These are phyloP conservation scores for Fistularia commersonii DNA, from an alignment of 2,797 vertebrate genomes.

Conservation along the genomic window DNA sequence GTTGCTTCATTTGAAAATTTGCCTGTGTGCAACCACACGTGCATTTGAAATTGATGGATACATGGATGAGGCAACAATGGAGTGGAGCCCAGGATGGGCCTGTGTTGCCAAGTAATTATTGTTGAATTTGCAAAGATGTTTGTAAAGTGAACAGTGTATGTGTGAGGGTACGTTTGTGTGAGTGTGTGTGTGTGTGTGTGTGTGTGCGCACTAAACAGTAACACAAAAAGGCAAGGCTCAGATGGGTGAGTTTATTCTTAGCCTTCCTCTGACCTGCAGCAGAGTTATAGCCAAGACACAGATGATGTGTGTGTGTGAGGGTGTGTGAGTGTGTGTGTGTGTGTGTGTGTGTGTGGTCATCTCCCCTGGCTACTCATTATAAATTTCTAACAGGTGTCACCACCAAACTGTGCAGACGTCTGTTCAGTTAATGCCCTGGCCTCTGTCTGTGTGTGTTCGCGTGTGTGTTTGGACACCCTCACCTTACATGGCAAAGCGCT, in stretches of 20 bases:
- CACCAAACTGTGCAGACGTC: slow-evolving; percentile 42
- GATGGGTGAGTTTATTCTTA: slow-evolving; percentile 53
- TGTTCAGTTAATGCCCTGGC: slow-evolving; percentile 32
- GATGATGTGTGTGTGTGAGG: slow-evolving; percentile 15
- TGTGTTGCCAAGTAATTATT: too few species aligned
- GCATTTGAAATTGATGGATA: too few species aligned
- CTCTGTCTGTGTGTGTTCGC: slow-evolving; percentile 3
- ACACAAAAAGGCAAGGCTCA: slow-evolving; percentile 22
- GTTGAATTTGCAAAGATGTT: neutral
- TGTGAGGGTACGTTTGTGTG: slow-evolving; percentile 3
- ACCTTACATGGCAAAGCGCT: slow-evolving; percentile 2
- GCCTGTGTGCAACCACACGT: too few species aligned
- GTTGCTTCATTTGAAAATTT: too few species aligned
- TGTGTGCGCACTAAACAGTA: neutral
- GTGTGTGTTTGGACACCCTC: neutral
- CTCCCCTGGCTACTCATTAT: slow-evolving; percentile 45
- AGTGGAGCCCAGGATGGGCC: too few species aligned
- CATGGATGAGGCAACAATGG: too few species aligned
- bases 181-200: slow-evolving; percentile 5
- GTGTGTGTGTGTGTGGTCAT: too few species aligned
- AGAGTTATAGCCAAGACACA: slow-evolving; percentile 33
- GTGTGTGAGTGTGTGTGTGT: too few species aligned
- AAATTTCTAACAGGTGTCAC: slow-evolving; percentile 59
- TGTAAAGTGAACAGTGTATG: slow-evolving; percentile 18
- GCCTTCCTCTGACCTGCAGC: slow-evolving; percentile 47